A percentile compares a stretch with the other conserved stretches of the same genome.
Conservation (phyloP, 1,140 invertebrate genomes). For the Neodiprion lecontei region DNA sequence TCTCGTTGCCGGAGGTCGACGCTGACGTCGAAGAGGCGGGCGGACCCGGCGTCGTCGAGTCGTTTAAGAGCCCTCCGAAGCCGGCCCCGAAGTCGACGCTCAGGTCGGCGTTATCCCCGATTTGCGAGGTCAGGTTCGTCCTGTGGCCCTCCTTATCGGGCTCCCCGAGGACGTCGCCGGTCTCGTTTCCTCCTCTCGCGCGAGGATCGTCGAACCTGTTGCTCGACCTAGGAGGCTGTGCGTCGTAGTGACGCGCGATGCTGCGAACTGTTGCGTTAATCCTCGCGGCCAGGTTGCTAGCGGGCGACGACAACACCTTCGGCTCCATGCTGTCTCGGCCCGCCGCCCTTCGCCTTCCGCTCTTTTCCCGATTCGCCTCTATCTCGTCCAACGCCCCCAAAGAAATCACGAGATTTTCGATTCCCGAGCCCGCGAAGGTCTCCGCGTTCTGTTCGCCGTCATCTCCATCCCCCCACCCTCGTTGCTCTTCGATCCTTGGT, state of each 20-base stretch:
- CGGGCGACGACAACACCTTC: not conserved
- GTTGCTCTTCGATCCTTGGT: not conserved
- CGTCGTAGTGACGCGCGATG: slow-evolving; percentile 3
- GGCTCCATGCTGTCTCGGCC: slow-evolving; percentile 12
- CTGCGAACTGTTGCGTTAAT: slow-evolving; percentile 14
- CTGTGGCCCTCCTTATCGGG: slow-evolving; percentile 2
- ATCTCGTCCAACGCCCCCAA: not conserved
- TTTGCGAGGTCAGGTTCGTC: not conserved
- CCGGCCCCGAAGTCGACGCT: slow-evolving; percentile 21
- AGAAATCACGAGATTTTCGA: slow-evolving; percentile 40
- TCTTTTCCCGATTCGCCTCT: not conserved
- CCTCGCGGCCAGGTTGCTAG: slow-evolving; percentile 14
- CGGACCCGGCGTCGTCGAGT: slow-evolving; percentile 17
- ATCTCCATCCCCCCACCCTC: not conserved
- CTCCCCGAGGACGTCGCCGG: slow-evolving; percentile 8
- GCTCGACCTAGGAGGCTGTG: not conserved
- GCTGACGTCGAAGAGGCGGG: slow-evolving; percentile 9
- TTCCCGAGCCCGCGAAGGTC: slow-evolving; percentile 28
- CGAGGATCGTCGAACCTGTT: slow-evolving; percentile 16
- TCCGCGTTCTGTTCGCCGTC: not conserved
- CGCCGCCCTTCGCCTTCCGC: not conserved
- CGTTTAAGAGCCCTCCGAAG: not conserved
- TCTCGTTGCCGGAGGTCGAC: slow-evolving; percentile 41
- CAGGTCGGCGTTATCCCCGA: slow-evolving; percentile 20
- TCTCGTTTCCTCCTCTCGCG: not conserved